These are phyloP conservation scores for Nyctereutes procyonoides DNA, from an alignment of 2,113 vertebrate genomes.

Conservation along the genomic window DNA sequence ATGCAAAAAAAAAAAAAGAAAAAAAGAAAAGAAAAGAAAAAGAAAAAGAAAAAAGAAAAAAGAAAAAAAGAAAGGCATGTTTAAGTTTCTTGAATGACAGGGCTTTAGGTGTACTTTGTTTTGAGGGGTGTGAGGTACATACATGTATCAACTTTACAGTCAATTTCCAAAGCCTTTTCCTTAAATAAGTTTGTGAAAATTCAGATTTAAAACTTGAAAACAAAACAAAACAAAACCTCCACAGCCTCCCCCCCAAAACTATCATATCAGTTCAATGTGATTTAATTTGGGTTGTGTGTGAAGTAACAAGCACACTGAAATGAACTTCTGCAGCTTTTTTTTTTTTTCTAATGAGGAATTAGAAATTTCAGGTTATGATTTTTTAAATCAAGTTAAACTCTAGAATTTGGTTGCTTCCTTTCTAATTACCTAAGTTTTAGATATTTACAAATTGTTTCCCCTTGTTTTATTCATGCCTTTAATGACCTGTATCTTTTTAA, in stretches of 20 bases:
- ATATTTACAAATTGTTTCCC: slow-evolving; percentile 21
- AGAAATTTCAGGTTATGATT: slow-evolving; percentile 26
- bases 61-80: background rate
- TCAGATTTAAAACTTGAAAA: background rate
- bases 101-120: background rate
- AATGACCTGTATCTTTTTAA: background rate
- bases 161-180: slow-evolving; percentile 12
- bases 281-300: slow-evolving; percentile 34
- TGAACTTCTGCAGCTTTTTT: background rate
- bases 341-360: slow-evolving; percentile 11
- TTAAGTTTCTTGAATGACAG: background rate
- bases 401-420: slow-evolving; percentile 9
- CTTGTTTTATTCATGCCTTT: slow-evolving; percentile 8
- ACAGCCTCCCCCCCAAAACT: background rate
- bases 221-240: background rate
- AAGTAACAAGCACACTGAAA: slow-evolving; percentile 14
- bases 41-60: no score
- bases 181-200: slow-evolving; percentile 24
- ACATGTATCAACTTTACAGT: background rate
- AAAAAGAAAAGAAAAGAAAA: background rate
- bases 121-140: background rate
- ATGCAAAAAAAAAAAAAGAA: background rate
- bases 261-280: background rate
- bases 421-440: slow-evolving; percentile 50
- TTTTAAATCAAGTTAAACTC: slow-evolving; percentile 51